Evolutionary conservation across 2,888 invertebrate species (phyloP).

Genomic region (Eilema caniola): DNA sequence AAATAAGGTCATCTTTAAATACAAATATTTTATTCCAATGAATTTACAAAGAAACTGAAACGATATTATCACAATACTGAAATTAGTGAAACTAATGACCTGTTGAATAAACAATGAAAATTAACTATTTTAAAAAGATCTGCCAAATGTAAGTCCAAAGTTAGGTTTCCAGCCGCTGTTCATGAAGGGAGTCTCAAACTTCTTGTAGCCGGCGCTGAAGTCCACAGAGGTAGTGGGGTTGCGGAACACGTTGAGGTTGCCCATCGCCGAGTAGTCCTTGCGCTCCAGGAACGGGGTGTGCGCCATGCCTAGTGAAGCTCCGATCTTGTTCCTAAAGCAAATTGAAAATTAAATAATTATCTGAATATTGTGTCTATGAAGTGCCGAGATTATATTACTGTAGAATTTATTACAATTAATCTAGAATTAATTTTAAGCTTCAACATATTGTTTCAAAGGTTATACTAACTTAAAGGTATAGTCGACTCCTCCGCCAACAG

Average conservation of each 20-base stretch:
- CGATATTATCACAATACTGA: background rate
- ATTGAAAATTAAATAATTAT: background rate
- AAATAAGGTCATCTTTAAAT: background rate
- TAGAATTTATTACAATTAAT: no score
- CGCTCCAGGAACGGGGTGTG: constrained; percentile 39
- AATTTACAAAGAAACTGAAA: background rate
- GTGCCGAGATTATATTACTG: no score
- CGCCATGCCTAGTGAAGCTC: constrained; percentile 28
- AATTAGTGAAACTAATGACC: background rate
- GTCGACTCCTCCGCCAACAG: constrained; percentile 41
- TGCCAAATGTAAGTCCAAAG: constrained; percentile 25
- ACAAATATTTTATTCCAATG: background rate
- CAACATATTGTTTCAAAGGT: background rate
- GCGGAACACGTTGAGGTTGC: constrained; percentile 45
- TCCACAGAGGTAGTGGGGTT: constrained; percentile 37
- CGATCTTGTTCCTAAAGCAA: constrained; percentile 37
- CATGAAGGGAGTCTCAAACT: constrained; percentile 41
- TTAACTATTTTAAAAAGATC: constrained; percentile 19
- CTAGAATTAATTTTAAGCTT: no score
- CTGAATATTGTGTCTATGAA: background rate
- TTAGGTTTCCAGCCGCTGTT: constrained; percentile 48
- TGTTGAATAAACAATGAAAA: background rate
- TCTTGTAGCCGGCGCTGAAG: constrained; percentile 41
- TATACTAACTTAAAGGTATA: constrained; percentile 34
- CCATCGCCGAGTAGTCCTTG: constrained; percentile 47